Evolutionary conservation across 2,113 vertebrate genomes (phyloP).

Genomic region (Oceanites oceanicus): DNA sequence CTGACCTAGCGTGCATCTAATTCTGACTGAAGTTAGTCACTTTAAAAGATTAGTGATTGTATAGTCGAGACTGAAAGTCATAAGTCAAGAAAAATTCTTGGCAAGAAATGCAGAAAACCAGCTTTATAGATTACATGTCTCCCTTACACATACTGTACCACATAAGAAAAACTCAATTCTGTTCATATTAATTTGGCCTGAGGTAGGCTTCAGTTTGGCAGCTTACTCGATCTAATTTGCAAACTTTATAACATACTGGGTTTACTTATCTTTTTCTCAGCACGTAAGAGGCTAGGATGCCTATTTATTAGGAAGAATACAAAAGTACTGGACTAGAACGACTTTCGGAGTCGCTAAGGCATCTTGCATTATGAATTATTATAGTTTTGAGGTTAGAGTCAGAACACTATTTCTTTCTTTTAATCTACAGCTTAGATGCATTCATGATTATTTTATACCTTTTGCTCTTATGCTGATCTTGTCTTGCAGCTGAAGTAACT

Average conservation of each 20-base stretch:
- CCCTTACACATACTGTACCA: background rate
- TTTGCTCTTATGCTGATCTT: background rate
- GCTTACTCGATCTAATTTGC: background rate
- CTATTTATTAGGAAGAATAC: background rate
- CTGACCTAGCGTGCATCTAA: background rate
- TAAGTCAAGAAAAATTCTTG: slow-evolving; percentile 12
- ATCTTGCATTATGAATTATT: background rate
- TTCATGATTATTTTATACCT: background rate
- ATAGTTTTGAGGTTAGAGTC: background rate
- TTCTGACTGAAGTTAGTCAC: background rate
- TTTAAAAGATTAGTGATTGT: background rate
- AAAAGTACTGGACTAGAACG: background rate
- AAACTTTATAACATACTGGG: background rate
- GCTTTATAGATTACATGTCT: background rate
- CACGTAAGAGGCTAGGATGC: background rate
- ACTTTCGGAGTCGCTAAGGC: background rate
- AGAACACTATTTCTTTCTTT: background rate
- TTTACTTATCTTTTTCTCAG: background rate
- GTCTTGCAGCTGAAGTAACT: background rate
- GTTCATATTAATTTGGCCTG: background rate
- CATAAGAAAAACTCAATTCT: background rate
- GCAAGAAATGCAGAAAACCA: background rate
- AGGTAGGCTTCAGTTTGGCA: background rate
- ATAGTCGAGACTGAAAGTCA: background rate
- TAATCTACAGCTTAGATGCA: background rate